phyloP scores from a whole-genome alignment of 2,113 vertebrate genomes.

The Istiophorus platypterus region DNA sequence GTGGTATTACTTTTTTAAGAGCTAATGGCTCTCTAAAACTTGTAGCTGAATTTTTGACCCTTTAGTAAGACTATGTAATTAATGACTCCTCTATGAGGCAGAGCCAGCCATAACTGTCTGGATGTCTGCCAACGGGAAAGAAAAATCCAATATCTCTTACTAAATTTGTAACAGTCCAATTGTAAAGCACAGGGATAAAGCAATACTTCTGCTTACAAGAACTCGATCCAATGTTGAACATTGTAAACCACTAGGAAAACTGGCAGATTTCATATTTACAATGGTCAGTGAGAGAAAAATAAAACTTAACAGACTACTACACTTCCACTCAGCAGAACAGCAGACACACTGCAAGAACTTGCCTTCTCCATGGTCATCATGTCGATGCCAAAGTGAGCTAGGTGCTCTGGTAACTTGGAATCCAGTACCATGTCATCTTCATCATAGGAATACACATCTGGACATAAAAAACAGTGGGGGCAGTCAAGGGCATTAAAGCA shows the following conservation, averaged over 20 bases:
- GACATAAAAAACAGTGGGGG: constrained; percentile 12
- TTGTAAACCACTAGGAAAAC: neutral
- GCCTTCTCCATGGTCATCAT: constrained; percentile 99
- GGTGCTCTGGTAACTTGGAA: constrained; percentile 93
- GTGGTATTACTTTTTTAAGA: neutral
- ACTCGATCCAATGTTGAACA: neutral
- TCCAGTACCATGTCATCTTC: constrained; percentile 99
- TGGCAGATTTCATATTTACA: neutral
- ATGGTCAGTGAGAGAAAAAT: neutral
- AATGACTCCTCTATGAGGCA: constrained; percentile 33
- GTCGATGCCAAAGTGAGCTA: constrained; percentile 96
- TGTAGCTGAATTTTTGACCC: constrained; percentile 20
- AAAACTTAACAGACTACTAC: neutral
- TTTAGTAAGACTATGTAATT: constrained; percentile 19
- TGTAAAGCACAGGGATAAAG: neutral
- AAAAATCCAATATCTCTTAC: constrained; percentile 28
- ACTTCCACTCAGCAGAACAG: neutral
- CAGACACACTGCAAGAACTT: constrained; percentile 9
- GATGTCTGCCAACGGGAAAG: constrained; percentile 21
- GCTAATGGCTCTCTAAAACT: neutral
- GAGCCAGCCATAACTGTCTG: constrained; percentile 26
- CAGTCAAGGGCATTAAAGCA: neutral
- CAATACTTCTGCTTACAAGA: constrained; percentile 18
- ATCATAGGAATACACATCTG: constrained; percentile 97
- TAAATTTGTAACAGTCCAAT: constrained; percentile 12